Base-by-base conservation (phyloP, 2,113 vertebrate genomes). In the Notechis scutatus region DNA sequence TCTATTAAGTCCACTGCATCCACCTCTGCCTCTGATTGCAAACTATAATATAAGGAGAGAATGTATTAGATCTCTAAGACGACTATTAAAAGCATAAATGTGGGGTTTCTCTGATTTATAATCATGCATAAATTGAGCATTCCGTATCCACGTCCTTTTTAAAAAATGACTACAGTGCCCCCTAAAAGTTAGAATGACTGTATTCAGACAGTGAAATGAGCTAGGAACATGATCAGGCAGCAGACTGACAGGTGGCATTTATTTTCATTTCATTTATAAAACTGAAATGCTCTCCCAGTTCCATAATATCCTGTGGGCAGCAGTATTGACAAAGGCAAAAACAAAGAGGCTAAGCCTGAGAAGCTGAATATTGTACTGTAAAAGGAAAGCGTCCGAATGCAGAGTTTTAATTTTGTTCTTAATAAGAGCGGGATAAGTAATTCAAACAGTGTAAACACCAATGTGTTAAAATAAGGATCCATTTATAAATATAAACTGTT, bases 221-320 rank as follows among this genome's bases (percentile, higher is more conserved):
- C 88, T 59, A 86, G 69, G 85, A 93, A 97, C 95, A 94, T 9
- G 90, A 61, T 5, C 91, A 0, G 0, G 91, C 42, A 39, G 42
- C 23, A 86, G 90, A 95, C 95, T 74, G 92, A 97, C 96, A 90
- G 97, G 91, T 94, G 91, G 92, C 94, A 94, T 96, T 96, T 96
- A 94, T 95, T 94, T 96, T 96, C 29, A 93, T 96, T 97, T 96
- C 0, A 11, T 95, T 96, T 96, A 92, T 1, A 59, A 92, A 69
- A 50, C 29, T 5, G 39, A 56, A 20, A 14, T 93, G 81, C 39
- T 47, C 64, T 34, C 89, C 94, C 61, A 52, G 89, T 56, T 94
- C 56, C 64, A 91, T 29, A 81, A 8, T 74, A 85, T 92, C 5
- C 90, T 90, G n/a, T 85, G 94, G 90, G 57, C 42, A 94, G 29